phyloP scores from a whole-genome alignment of 2,113 vertebrate species.

The Castor canadensis region DNA sequence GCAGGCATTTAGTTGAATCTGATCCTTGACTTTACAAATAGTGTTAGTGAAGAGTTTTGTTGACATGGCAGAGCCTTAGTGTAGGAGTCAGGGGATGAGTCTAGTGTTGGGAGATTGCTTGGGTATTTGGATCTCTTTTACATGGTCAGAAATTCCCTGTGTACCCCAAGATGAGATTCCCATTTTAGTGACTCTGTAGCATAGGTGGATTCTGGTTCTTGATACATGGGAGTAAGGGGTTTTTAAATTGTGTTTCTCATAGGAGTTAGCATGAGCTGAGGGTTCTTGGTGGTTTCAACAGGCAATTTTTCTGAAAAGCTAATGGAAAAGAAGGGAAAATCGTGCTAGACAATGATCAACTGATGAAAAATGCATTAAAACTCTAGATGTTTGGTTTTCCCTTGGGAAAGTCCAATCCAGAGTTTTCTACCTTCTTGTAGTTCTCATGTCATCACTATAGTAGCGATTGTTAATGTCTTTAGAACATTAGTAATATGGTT shows the following conservation, averaged over 20 bases:
- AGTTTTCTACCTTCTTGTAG: neutral
- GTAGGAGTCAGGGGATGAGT: neutral
- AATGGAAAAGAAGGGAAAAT: neutral
- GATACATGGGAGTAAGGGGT: neutral
- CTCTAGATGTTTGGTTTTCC: neutral
- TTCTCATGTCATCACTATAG: neutral
- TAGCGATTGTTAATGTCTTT: neutral
- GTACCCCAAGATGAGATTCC: neutral
- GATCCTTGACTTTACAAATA: neutral
- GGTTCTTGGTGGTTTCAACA: neutral
- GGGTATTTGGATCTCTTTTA: neutral
- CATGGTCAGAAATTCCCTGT: neutral
- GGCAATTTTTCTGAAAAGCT: neutral
- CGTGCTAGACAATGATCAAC: neutral
- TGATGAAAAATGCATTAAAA: neutral
- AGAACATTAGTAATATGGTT: neutral
- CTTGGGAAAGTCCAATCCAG: neutral
- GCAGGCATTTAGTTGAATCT: neutral
- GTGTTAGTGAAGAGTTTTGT: neutral
- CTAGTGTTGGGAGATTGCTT: too few relatives aligned
- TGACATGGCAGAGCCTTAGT: neutral
- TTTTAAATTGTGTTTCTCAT: neutral
- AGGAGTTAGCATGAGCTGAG: neutral
- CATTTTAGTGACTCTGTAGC: neutral
- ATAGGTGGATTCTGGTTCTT: neutral